A percentile compares a stretch with the other conserved stretches of the same genome.
These are phyloP conservation scores for Oncorhynchus masou DNA, from an alignment of 2,113 vertebrate genomes.

Conservation along the genomic window DNA sequence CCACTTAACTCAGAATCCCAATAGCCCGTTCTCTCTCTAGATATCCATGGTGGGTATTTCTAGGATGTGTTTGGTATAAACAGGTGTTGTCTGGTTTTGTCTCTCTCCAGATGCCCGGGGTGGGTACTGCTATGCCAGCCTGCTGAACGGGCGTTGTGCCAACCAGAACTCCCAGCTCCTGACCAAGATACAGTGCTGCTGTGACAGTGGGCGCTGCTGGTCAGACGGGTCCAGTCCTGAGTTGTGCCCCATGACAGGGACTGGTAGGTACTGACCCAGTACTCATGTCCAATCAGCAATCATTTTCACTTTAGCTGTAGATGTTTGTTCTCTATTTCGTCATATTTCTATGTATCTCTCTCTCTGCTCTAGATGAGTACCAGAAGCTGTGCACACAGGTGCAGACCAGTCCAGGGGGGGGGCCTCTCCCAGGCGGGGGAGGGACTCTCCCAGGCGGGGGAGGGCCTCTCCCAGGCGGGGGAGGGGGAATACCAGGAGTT, in stretches of 20 bases:
- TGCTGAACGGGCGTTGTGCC: constrained; percentile 85
- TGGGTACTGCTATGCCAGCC: constrained; percentile 85
- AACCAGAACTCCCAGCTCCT: constrained; percentile 84
- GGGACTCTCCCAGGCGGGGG: no score
- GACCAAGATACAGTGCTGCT: constrained; percentile 92
- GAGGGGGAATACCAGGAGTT: background rate
- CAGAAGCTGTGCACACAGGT: constrained; percentile 71
- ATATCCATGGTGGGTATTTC: background rate
- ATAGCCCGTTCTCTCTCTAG: no score
- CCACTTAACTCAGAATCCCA: background rate
- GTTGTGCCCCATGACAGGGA: constrained; percentile 90
- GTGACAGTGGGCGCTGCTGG: constrained; percentile 91
- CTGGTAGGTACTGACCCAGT: constrained; percentile 73
- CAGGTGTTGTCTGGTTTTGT: background rate
- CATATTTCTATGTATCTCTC: background rate
- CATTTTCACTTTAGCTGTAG: no score
- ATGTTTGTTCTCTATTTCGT: no score
- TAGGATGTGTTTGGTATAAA: background rate
- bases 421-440: background rate
- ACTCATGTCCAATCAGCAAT: background rate
- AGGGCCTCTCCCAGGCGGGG: background rate
- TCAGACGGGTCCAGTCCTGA: constrained; percentile 79
- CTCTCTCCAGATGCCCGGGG: constrained; percentile 80
- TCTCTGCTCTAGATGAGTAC: constrained; percentile 83
- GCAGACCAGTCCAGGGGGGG: constrained; percentile 29